Percentiles rank a stretch among this genome's conserved stretches.
Conservation (phyloP, 2,797 vertebrate species). For the Crocidura indochinensis region DNA sequence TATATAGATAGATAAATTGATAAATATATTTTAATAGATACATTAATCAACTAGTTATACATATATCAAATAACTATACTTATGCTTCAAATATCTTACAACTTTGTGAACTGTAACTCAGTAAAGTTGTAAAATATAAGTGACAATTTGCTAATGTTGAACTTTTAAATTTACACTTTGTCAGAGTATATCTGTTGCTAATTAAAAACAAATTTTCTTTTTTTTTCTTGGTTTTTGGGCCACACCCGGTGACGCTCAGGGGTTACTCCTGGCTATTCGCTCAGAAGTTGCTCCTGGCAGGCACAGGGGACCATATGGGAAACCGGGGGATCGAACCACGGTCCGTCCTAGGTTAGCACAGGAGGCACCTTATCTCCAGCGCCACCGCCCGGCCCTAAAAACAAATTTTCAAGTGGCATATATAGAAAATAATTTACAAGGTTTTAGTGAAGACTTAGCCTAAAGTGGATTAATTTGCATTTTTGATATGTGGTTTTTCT, state of each 20-base stretch:
- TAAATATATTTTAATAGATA: background rate
- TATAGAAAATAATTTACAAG: background rate
- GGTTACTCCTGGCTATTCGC: no score
- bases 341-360: no score
- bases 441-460: background rate
- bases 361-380: no score
- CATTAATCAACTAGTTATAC: background rate
- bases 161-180: background rate
- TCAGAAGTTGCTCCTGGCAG: no score
- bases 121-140: constrained; percentile 1
- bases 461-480: constrained; percentile 17
- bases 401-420: background rate
- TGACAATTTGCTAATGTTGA: constrained; percentile 5
- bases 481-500: background rate
- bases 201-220: constrained; percentile 26
- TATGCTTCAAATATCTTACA: constrained; percentile 11
- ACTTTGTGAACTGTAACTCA: background rate
- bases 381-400: no score
- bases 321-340: no score
- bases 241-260: no score
- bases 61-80: background rate
- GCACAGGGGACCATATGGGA: no score
- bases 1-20: background rate
- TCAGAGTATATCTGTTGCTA: background rate
- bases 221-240: no score